Evolutionary conservation across 1,140 invertebrate species (phyloP).

Genomic region (Euura lappo): DNA sequence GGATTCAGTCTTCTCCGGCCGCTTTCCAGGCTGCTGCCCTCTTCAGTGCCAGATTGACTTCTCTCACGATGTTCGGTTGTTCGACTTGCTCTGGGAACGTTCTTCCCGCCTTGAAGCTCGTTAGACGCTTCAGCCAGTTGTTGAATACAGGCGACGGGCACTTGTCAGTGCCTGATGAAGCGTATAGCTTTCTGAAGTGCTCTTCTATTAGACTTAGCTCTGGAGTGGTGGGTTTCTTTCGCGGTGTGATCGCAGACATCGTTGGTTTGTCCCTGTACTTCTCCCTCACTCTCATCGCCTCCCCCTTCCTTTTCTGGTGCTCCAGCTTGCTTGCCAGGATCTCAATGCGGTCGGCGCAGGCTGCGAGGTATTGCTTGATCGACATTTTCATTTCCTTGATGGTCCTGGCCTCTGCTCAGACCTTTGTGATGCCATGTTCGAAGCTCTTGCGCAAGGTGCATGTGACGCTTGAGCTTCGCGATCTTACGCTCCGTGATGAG

Average conservation of each 20-base stretch:
- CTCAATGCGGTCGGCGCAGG: constrained; percentile 7
- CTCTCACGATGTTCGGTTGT: background rate
- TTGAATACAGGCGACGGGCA: background rate
- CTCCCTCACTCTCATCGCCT: background rate
- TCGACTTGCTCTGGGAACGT: background rate
- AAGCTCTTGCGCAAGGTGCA: too few species aligned
- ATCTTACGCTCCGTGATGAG: too few species aligned
- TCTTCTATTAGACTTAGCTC: background rate
- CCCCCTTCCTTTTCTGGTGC: constrained; percentile 6
- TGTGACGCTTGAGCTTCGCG: too few species aligned
- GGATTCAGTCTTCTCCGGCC: constrained; percentile 16
- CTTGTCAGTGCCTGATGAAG: background rate
- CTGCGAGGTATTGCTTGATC: background rate
- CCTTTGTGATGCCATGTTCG: background rate
- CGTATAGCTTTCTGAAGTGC: background rate
- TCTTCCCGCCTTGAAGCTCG: background rate
- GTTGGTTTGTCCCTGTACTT: constrained; percentile 6
- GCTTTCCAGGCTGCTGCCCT: constrained; percentile 15
- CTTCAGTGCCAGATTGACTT: background rate
- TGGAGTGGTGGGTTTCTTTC: background rate
- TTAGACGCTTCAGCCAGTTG: background rate
- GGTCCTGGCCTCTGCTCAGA: background rate
- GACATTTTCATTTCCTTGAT: constrained; percentile 9
- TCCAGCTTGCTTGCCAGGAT: background rate
- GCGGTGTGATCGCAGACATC: background rate